Percentiles rank a stretch among this genome's conserved stretches.
Conservation (phyloP, 2,888 invertebrate species). For the Drosophila neotestacea region DNA sequence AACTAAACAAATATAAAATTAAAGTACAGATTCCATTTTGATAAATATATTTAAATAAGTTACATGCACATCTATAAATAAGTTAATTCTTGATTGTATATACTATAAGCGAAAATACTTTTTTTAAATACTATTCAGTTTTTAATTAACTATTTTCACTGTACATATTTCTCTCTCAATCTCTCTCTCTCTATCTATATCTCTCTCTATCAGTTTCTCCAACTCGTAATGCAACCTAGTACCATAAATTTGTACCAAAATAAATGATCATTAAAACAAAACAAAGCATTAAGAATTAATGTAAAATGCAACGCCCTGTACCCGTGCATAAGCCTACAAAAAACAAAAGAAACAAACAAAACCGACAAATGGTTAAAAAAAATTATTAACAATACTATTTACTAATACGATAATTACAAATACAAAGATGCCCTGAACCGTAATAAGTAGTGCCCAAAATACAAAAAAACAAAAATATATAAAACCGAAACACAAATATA, state of each 20-base stretch:
- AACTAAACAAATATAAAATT: conserved; percentile 18
- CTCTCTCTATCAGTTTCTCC: conserved; percentile 11
- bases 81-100: conserved; percentile 35
- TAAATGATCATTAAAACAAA: conserved; percentile 34
- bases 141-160: conserved; percentile 18
- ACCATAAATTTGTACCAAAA: conserved; percentile 78
- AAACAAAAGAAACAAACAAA: conserved; percentile 18
- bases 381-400: conserved; percentile 65
- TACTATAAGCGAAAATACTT: conserved; percentile 1
- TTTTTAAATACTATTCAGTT: conserved; percentile 7
- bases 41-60: conserved; percentile 53
- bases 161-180: conserved; percentile 41
- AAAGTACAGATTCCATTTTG: conserved; percentile 51
- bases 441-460: conserved; percentile 77
- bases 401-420: conserved; percentile 50
- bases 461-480: neutral
- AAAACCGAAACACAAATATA: conserved; percentile 27
- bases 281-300: conserved; percentile 31
- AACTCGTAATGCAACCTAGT: conserved; percentile 67
- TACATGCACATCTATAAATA: conserved; percentile 35
- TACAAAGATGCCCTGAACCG: conserved; percentile 71
- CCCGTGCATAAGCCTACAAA: conserved; percentile 78
- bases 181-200: conserved; percentile 20
- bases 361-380: conserved; percentile 59
- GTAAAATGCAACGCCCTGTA: conserved; percentile 76